Evolutionary conservation across 2,113 vertebrate genomes (phyloP).

Genomic region (Alectura lathami): DNA sequence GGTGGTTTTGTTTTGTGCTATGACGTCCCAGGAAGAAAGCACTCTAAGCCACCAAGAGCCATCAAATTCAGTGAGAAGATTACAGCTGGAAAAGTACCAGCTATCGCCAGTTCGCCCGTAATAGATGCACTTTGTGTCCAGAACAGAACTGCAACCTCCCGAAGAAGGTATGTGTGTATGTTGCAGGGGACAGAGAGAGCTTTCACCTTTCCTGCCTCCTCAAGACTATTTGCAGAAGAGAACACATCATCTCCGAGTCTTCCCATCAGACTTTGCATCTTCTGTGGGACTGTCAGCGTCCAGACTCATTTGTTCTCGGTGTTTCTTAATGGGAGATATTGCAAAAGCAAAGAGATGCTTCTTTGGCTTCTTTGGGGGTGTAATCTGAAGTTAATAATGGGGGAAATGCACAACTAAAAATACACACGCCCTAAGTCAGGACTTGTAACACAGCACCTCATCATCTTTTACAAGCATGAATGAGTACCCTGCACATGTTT

Average conservation of each 20-base stretch:
- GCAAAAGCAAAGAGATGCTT: not conserved
- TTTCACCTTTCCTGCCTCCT: not conserved
- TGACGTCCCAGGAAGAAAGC: not conserved
- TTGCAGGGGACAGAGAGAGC: not conserved
- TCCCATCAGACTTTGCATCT: not conserved
- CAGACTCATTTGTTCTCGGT: not conserved
- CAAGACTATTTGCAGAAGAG: not conserved
- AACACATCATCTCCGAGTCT: not conserved
- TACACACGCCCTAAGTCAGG: not conserved
- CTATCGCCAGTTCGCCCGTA: not conserved
- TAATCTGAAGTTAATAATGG: not conserved
- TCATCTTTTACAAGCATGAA: not conserved
- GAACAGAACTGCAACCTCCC: not conserved
- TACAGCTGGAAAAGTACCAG: not conserved
- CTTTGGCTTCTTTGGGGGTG: not conserved
- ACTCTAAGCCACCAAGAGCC: not conserved
- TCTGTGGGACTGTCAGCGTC: not conserved
- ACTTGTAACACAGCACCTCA: not conserved
- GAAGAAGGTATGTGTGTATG: fast-evolving
- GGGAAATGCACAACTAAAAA: not conserved
- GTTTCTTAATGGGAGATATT: not conserved
- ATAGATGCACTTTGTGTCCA: not conserved
- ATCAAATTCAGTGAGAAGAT: not conserved
- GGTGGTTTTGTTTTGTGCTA: not conserved
- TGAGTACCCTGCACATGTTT: not conserved